These are phyloP conservation scores for Andricus quercusramuli DNA, from an alignment of 2,888 invertebrate species.

Conservation along the genomic window DNA sequence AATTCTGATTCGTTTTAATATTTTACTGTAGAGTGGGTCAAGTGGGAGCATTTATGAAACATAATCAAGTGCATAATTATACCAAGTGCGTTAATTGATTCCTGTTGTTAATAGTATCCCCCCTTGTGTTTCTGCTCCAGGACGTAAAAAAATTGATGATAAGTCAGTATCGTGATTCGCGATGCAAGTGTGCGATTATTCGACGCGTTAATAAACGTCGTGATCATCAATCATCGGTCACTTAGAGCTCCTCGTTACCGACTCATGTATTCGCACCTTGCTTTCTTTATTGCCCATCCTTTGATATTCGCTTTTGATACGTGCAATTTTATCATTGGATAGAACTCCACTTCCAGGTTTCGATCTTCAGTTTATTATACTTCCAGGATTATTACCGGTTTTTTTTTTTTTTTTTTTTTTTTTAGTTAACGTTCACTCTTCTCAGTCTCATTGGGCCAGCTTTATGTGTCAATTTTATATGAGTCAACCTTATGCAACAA, in stretches of 20 bases:
- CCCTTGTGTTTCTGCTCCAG: not conserved
- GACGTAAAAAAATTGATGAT: conserved; percentile 1
- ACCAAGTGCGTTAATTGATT: conserved; percentile 19
- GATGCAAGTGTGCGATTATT: conserved; percentile 32
- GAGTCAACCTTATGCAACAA: no score
- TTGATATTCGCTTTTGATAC: conserved; percentile 26
- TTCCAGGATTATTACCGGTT: not conserved
- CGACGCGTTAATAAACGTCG: conserved; percentile 25
- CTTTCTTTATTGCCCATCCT: conserved; percentile 18
- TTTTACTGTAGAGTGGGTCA: not conserved
- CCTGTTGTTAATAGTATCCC: conserved; percentile 21
- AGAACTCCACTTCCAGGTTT: not conserved
- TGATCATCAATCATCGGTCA: conserved; percentile 32
- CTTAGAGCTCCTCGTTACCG: conserved; percentile 24
- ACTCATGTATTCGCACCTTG: conserved; percentile 22
- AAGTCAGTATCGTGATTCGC: conserved; percentile 31
- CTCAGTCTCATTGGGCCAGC: no score
- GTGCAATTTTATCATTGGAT: not conserved
- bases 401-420: not conserved
- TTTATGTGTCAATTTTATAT: no score
- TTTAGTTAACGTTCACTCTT: not conserved
- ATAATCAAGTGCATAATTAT: conserved; percentile 11
- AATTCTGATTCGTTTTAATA: not conserved
- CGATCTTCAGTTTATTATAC: not conserved
- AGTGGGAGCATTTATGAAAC: not conserved